These are phyloP conservation scores for Tigriopus japonicus DNA, from an alignment of 1,140 invertebrate genomes.

Conservation along the genomic window DNA sequence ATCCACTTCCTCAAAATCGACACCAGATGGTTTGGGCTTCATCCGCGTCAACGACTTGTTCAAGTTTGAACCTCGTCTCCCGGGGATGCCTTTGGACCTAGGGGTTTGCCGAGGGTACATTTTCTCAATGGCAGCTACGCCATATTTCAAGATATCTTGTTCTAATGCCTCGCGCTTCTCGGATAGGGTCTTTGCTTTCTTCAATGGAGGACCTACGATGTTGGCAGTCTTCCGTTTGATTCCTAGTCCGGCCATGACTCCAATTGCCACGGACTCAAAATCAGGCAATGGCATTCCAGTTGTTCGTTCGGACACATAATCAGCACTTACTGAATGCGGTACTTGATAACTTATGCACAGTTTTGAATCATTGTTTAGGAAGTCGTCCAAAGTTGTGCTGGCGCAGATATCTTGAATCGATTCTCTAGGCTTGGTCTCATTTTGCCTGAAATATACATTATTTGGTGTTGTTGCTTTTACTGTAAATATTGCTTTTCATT, in stretches of 20 bases:
- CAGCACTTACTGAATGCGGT: neutral
- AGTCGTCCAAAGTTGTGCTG: neutral
- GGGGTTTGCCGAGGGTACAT: slow-evolving; percentile 1
- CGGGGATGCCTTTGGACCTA: neutral
- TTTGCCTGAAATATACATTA: too few relatives aligned
- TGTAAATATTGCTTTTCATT: too few relatives aligned
- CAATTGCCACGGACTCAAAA: neutral
- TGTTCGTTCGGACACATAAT: neutral
- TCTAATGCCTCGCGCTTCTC: neutral
- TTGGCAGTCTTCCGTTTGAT: neutral
- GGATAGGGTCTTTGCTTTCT: slow-evolving; percentile 7
- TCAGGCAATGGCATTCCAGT: neutral
- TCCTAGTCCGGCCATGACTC: neutral
- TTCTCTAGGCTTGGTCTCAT: neutral
- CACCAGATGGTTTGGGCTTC: neutral
- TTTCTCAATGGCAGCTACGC: slow-evolving; percentile 3
- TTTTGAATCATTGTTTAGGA: neutral
- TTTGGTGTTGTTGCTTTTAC: too few relatives aligned
- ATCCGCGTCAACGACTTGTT: neutral
- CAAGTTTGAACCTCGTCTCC: neutral
- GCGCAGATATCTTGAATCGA: neutral
- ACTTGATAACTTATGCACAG: neutral
- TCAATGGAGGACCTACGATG: neutral
- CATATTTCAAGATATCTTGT: slow-evolving; percentile 6
- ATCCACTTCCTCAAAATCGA: slow-evolving; percentile 7